Evolutionary conservation across 2,888 invertebrate species (phyloP).

Genomic region (Lithophane leautieri): DNA sequence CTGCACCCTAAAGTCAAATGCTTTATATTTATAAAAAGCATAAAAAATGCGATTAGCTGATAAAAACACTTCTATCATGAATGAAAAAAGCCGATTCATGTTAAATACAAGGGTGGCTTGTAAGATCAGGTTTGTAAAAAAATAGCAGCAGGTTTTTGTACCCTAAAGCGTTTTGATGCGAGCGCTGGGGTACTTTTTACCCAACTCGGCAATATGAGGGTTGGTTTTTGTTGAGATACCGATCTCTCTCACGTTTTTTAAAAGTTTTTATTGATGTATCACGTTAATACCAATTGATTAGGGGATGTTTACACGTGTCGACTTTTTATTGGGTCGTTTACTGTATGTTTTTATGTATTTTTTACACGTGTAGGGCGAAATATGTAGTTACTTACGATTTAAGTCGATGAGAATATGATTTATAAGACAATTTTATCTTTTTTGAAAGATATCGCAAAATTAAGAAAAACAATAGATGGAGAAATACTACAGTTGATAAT

Average conservation of each 20-base stretch:
- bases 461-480: not conserved
- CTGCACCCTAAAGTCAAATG: constrained; percentile 30
- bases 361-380: not conserved
- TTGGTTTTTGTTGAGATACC: constrained; percentile 82
- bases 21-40: constrained; percentile 19
- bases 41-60: constrained; percentile 47
- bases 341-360: constrained; percentile 17
- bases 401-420: not conserved
- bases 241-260: constrained; percentile 89
- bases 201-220: constrained; percentile 68
- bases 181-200: constrained; percentile 80
- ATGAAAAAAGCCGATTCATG: constrained; percentile 67
- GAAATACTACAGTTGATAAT: not conserved
- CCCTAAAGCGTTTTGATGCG: constrained; percentile 76
- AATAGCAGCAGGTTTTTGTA: constrained; percentile 80
- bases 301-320: constrained; percentile 84
- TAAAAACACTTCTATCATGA: constrained; percentile 54
- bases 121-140: constrained; percentile 83
- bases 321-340: constrained; percentile 68
- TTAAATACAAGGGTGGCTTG: constrained; percentile 62
- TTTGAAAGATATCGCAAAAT: not conserved
- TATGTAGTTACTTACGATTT: not conserved
- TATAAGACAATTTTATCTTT: not conserved
- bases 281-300: constrained; percentile 83
- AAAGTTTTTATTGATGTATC: constrained; percentile 77